These are phyloP conservation scores for Philaenus spumarius DNA, from an alignment of 1,140 invertebrate species.

Conservation along the genomic window DNA sequence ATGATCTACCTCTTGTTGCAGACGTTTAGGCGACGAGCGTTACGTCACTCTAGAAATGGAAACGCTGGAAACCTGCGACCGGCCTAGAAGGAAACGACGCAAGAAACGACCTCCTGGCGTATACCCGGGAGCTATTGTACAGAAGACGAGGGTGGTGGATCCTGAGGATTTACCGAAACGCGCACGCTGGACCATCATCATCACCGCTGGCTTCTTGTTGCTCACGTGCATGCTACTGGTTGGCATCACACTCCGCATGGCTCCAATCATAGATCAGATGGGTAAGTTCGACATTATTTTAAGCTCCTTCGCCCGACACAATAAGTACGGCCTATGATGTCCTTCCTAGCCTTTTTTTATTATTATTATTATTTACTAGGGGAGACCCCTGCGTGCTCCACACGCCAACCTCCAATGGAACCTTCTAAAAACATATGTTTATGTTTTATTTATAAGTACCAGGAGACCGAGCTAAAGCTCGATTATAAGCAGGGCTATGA, in stretches of 20 bases:
- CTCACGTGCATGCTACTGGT: constrained; percentile 80
- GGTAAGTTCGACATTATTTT: too few relatives aligned
- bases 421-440: too few relatives aligned
- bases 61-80: constrained; percentile 3
- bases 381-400: too few relatives aligned
- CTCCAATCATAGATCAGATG: constrained; percentile 87
- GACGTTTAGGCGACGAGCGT: constrained; percentile 9
- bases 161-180: constrained; percentile 71
- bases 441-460: too few relatives aligned
- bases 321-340: too few relatives aligned
- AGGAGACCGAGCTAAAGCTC: too few relatives aligned
- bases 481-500: too few relatives aligned
- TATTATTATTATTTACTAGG: too few relatives aligned
- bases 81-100: constrained; percentile 14
- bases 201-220: constrained; percentile 74
- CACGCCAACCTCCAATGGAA: too few relatives aligned
- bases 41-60: constrained; percentile 27
- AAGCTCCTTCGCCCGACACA: too few relatives aligned
- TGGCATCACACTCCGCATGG: constrained; percentile 82
- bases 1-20: too few relatives aligned
- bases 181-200: constrained; percentile 81
- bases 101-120: constrained; percentile 18
- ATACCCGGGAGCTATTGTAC: background rate
- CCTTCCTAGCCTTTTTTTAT: too few relatives aligned
- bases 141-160: constrained; percentile 37